Evolutionary conservation across 2,113 vertebrate genomes (phyloP), one percentile per base, ranked within the genome.

Genomic region (Antechinus flavipes): DNA sequence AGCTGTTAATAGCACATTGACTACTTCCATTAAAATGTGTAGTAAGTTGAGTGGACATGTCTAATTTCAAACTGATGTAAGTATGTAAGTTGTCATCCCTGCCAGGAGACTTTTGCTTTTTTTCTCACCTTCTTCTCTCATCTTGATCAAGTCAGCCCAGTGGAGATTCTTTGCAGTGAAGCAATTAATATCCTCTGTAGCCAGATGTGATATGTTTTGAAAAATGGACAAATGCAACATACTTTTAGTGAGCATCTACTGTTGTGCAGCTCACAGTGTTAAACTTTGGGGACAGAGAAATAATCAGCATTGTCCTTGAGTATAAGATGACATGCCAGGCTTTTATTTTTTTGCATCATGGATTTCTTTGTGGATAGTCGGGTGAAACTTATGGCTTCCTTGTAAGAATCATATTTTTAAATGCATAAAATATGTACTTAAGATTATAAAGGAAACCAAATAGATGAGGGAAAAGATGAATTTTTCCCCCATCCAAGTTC

Each of bases 1-100:
- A 97, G 98, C 98, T 98, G 97, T 98, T 97, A 95, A 98, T 96
- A 96, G 96, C 93, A 53, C 96, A 94, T 94, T 61, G 94, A 97
- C 92, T 95, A 52, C 97, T 95, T 93, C 93, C 96, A 95, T 96
- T 93, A 96, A 89, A 97, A 89, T 0, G 55, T n/a, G 95, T 2
- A 94, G 93, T 97, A 95, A 98, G 97, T 91, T n/a, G 54, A 91
- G 8, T 54, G 94, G 98, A 97, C 97, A 0, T 30, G 97, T 96
- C 95, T 96, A 93, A 91, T 97, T 97, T 56, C 96, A 27, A 96
- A 22, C 89, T 26, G 94, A 53, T 95, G 94, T 46, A 30, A 95
- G 91, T 50, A 53, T 95, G 94, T 46, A 30, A 95, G 91, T 50
- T 96, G 90, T 95, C 95, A 0, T 96, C 93, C 54, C 94, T 16